These are phyloP conservation scores for Papilio gigon DNA, from an alignment of 2,888 invertebrate species.

Conservation along the genomic window DNA sequence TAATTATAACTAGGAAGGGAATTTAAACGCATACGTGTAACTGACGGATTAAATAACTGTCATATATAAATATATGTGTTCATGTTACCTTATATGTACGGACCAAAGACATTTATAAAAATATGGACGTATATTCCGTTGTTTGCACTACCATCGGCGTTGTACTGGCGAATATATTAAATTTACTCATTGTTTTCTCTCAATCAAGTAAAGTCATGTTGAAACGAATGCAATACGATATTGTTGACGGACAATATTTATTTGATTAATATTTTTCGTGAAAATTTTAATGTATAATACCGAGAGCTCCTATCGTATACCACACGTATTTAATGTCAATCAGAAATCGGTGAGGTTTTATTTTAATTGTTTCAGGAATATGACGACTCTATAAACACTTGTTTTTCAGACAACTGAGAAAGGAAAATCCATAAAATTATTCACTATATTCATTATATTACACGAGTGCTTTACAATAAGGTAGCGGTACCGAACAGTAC, in stretches of 20 bases:
- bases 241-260: conserved; percentile 18
- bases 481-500: too few relatives aligned
- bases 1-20: not conserved
- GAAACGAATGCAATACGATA: conserved; percentile 19
- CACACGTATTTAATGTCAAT: not conserved
- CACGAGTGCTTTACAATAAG: too few relatives aligned
- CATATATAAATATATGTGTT: not conserved
- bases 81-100: not conserved
- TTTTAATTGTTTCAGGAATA: not conserved
- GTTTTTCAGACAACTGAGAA: too few relatives aligned
- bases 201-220: conserved; percentile 31
- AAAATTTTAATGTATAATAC: too few relatives aligned
- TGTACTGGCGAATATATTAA: conserved; percentile 34
- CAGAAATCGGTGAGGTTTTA: not conserved
- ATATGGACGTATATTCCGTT: not conserved
- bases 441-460: too few relatives aligned
- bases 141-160: not conserved
- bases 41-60: not conserved
- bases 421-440: too few relatives aligned
- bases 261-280: too few relatives aligned
- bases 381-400: too few relatives aligned
- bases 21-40: conserved; percentile 10
- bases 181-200: conserved; percentile 41
- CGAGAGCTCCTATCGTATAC: not conserved
- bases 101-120: conserved; percentile 34